phyloP scores from a whole-genome alignment of 2,888 invertebrate species.

The Drosophila greeni region DNA sequence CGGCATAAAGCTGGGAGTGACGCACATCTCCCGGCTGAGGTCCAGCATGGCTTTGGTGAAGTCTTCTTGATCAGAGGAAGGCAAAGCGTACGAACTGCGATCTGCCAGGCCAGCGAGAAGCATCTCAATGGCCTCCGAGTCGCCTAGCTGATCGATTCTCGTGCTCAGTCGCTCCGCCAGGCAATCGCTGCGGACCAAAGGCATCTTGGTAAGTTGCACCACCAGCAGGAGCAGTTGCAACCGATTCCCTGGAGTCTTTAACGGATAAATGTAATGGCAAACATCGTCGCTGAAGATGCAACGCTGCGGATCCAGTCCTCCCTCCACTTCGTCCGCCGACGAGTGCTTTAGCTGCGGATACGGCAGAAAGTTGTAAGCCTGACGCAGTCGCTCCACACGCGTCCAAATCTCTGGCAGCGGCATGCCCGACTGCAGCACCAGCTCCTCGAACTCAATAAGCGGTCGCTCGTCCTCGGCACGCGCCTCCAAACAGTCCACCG shows the following conservation, averaged over 20 bases:
- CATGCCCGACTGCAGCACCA: constrained; percentile 82
- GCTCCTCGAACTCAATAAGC: constrained; percentile 82
- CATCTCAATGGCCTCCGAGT: constrained; percentile 80
- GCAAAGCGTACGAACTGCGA: constrained; percentile 48
- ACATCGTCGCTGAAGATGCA: constrained; percentile 83
- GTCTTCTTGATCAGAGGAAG: constrained; percentile 24
- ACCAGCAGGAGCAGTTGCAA: constrained; percentile 82
- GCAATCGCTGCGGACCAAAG: constrained; percentile 80
- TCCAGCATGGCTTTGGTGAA: constrained; percentile 69
- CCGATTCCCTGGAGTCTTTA: constrained; percentile 81
- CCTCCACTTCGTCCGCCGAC: constrained; percentile 35
- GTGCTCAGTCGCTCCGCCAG: constrained; percentile 78
- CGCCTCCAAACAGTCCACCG: constrained; percentile 74
- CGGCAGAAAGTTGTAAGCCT: constrained; percentile 85
- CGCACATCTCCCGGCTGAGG: constrained; percentile 80
- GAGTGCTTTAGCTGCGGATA: constrained; percentile 65
- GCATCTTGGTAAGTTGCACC: constrained; percentile 81
- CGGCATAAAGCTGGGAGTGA: constrained; percentile 82
- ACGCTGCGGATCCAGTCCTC: constrained; percentile 83
- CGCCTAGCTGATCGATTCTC: constrained; percentile 71
- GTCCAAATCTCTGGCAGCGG: constrained; percentile 87
- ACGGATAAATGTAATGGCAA: constrained; percentile 85
- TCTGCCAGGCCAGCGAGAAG: constrained; percentile 76
- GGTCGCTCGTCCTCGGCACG: constrained; percentile 68
- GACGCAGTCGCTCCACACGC: constrained; percentile 86